Conservation (phyloP, 2,797 vertebrate species). For the Acropternis orthonyx region DNA sequence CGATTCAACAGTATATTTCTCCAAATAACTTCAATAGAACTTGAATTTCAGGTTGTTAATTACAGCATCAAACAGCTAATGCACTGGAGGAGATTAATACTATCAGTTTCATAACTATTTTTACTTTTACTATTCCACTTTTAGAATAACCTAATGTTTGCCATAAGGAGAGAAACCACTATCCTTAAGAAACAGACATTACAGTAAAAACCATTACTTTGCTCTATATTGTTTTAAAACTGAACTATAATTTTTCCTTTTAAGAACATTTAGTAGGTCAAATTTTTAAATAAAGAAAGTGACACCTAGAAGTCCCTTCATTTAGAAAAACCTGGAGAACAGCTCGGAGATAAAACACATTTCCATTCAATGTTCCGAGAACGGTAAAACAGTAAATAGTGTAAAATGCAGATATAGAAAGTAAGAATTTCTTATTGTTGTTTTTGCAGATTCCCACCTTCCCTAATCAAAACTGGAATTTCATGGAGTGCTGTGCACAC, state of each 20-base stretch:
- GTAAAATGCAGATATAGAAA: background rate
- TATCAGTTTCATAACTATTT: background rate
- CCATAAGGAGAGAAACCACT: background rate
- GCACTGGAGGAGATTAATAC: background rate
- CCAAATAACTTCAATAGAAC: background rate
- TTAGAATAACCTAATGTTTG: background rate
- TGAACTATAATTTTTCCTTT: background rate
- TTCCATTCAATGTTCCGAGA: background rate
- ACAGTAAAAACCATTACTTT: background rate
- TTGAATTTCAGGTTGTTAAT: constrained; percentile 22
- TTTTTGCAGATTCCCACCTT: background rate
- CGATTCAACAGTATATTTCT: background rate
- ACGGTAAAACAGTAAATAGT: background rate
- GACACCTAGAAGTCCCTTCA: background rate
- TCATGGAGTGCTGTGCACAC: background rate
- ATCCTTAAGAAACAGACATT: background rate
- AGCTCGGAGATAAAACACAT: background rate
- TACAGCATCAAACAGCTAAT: background rate
- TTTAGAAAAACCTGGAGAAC: background rate
- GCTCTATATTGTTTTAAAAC: background rate
- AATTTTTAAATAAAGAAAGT: background rate
- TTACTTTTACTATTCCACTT: background rate
- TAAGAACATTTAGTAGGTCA: background rate
- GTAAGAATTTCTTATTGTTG: background rate
- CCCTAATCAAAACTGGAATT: background rate